These are phyloP conservation scores for Aphis gossypii DNA, from an alignment of 1,140 invertebrate species.

Conservation along the genomic window DNA sequence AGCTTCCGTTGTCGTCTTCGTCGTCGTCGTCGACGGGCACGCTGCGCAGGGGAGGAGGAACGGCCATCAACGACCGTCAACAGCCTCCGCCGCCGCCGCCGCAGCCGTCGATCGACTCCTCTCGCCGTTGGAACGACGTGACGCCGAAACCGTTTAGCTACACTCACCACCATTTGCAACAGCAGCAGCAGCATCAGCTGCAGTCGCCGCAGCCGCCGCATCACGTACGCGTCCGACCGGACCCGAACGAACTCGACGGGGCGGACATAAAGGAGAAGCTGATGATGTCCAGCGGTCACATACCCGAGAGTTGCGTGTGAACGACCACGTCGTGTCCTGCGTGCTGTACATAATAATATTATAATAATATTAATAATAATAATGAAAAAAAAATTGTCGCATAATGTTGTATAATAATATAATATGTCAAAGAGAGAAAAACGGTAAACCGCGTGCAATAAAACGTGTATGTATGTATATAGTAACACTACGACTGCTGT, in stretches of 20 bases:
- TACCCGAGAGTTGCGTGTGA: slow-evolving; percentile 76
- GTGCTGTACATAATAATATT: background rate
- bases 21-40: background rate
- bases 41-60: background rate
- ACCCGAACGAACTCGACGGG: slow-evolving; percentile 67
- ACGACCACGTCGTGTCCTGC: background rate
- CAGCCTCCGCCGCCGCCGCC: no score
- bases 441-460: background rate
- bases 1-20: background rate
- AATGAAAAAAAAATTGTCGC: background rate
- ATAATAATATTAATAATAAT: background rate
- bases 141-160: slow-evolving; percentile 24
- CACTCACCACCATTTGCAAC: background rate
- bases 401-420: background rate
- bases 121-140: slow-evolving; percentile 1
- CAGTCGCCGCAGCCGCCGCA: background rate
- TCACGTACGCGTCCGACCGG: background rate
- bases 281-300: slow-evolving; percentile 71
- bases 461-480: background rate
- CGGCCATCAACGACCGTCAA: background rate
- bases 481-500: background rate
- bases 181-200: background rate
- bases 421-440: background rate
- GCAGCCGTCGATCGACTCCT: no score
- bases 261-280: slow-evolving; percentile 78